Evolutionary conservation across 2,888 invertebrate species (phyloP), one percentile per base, ranked within the genome.

Genomic region (Entomobrya multifasciata): DNA sequence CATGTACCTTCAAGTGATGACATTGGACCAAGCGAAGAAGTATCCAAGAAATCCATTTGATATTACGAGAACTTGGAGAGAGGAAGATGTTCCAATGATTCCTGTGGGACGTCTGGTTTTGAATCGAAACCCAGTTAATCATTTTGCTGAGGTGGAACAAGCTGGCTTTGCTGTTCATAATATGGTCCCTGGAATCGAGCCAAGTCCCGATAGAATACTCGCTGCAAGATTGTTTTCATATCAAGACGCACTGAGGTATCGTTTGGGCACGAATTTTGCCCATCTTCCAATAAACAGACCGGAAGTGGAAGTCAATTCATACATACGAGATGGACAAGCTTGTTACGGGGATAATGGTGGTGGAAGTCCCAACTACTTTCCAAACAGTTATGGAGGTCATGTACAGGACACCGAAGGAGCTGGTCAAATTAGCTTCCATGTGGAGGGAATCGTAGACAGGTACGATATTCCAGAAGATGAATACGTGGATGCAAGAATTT

Each of bases 261-360:
- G 97, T 76, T 94, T 99, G 90, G 99, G 99, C 6, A 94, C 97
- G 0, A 99, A 99, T 93, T 96, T 95, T 93, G 94, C 96, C 89
- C 98, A 98, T 93, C 94, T 99, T 60, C 97, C 98, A 0, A 98
- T 99, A 22, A 99, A 99, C 93, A 98, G 98, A 92, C 98, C 99
- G 0, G 95, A 93, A 92, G 93, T 57, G 89, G 93, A 10, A 91
- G 92, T 20, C 91, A 98, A 76, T 8, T 79, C 88, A 92, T 98
- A 97, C 92, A 97, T 98, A 93, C 95, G 99, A 52, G 98, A 99
- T 92, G 99, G 98, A 13, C 92, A 92, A 89, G 92, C 93, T 27
- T 91, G 94, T 57, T 94, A 95, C 15, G 93, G 94, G 44, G 95
- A 95, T 91, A 98, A 98, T 93, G 97, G 98, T 90, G 95, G 95